Evolutionary conservation across 2,797 vertebrate species (phyloP).

Genomic region (Threskiornis aethiopicus): DNA sequence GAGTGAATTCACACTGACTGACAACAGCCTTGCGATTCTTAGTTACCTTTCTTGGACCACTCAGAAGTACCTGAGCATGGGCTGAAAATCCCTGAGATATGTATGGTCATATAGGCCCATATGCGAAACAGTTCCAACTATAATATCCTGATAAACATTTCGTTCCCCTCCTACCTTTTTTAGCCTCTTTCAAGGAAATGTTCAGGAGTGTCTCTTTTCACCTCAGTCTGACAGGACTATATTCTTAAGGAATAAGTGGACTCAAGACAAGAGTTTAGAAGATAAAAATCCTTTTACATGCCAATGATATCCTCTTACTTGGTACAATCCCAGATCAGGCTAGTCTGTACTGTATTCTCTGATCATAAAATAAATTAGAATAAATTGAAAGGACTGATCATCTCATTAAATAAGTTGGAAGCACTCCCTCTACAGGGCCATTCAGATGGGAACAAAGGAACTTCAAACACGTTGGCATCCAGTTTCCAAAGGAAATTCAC

Average conservation of each 20-base stretch:
- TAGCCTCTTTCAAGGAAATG: not conserved
- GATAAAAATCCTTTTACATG: not conserved
- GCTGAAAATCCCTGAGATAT: not conserved
- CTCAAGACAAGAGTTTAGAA: not conserved
- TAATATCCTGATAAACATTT: not conserved
- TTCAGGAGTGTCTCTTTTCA: not conserved
- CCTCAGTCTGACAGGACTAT: not conserved
- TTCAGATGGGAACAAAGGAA: not conserved
- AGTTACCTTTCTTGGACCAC: not conserved
- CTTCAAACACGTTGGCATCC: not conserved
- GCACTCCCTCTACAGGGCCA: not conserved
- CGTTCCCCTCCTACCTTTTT: not conserved
- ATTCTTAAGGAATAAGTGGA: not conserved
- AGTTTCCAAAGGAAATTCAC: slow-evolving; percentile 3
- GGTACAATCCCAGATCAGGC: not conserved
- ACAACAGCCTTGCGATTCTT: not conserved
- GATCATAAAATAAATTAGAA: slow-evolving; percentile 4
- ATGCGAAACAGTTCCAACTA: not conserved
- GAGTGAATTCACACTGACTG: not conserved
- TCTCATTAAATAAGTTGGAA: not conserved
- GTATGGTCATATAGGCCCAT: not conserved
- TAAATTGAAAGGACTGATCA: not conserved
- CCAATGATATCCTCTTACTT: not conserved
- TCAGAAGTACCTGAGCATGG: not conserved
- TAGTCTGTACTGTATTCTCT: not conserved